Evolutionary conservation across 2,113 vertebrate species (phyloP).

Genomic region (Onychostruthus taczanowskii): DNA sequence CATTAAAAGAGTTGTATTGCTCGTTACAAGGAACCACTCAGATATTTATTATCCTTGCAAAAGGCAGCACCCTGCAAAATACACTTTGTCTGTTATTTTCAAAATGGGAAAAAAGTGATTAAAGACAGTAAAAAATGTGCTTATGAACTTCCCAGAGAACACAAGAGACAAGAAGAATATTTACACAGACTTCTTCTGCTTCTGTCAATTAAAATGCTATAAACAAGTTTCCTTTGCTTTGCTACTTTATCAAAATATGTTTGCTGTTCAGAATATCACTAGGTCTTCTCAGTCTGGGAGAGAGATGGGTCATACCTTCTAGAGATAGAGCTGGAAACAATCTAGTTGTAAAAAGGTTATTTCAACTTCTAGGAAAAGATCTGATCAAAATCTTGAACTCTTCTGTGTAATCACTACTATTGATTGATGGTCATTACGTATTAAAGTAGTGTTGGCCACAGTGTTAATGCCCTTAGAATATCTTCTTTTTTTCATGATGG

Average conservation of each 20-base stretch:
- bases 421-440: accelerated
- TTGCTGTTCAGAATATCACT: background rate
- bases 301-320: background rate
- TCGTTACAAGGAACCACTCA: background rate
- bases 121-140: background rate
- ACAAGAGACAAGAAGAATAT: background rate
- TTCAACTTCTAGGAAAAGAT: background rate
- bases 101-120: background rate
- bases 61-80: background rate
- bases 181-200: background rate
- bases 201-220: background rate
- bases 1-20: background rate
- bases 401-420: background rate
- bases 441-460: background rate
- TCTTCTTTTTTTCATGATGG: background rate
- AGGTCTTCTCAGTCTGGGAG: background rate
- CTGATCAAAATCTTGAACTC: background rate
- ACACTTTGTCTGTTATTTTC: background rate
- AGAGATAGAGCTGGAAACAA: background rate
- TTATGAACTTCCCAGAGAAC: background rate
- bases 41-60: background rate
- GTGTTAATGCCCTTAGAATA: background rate
- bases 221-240: background rate
- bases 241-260: background rate
- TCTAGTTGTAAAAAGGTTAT: background rate